Evolutionary conservation across 2,797 vertebrate genomes (phyloP).

Genomic region (Xenentodon cancila): DNA sequence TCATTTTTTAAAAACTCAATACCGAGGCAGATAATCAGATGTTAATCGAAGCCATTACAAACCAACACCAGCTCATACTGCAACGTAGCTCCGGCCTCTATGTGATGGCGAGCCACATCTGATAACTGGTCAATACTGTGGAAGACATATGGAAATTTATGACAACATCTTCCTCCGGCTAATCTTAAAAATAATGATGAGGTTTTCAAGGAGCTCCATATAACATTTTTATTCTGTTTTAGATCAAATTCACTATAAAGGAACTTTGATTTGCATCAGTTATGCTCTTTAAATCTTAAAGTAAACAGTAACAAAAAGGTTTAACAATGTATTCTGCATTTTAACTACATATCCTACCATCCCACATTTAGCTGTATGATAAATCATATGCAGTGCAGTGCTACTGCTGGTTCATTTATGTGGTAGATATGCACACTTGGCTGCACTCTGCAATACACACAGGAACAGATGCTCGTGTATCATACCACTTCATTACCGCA

Average conservation of each 20-base stretch:
- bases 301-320: too few species aligned
- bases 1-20: neutral
- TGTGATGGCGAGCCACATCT: slow-evolving; percentile 83
- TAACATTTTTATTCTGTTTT: too few species aligned
- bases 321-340: too few species aligned
- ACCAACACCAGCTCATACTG: slow-evolving; percentile 85
- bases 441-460: neutral
- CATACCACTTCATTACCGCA: slow-evolving; percentile 89
- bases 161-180: too few species aligned
- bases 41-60: slow-evolving; percentile 31
- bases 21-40: neutral
- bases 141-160: slow-evolving; percentile 9
- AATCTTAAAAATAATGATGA: too few species aligned
- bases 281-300: too few species aligned
- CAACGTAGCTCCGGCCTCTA: slow-evolving; percentile 84
- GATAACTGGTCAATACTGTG: slow-evolving; percentile 87
- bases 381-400: neutral
- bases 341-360: too few species aligned
- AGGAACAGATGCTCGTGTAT: neutral
- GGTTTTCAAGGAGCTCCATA: too few species aligned
- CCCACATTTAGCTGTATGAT: too few species aligned
- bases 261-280: too few species aligned
- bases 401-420: neutral
- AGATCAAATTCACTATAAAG: too few species aligned
- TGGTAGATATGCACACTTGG: neutral